Evolutionary conservation across 2,113 vertebrate genomes (phyloP).

Genomic region (Nipponia nippon): DNA sequence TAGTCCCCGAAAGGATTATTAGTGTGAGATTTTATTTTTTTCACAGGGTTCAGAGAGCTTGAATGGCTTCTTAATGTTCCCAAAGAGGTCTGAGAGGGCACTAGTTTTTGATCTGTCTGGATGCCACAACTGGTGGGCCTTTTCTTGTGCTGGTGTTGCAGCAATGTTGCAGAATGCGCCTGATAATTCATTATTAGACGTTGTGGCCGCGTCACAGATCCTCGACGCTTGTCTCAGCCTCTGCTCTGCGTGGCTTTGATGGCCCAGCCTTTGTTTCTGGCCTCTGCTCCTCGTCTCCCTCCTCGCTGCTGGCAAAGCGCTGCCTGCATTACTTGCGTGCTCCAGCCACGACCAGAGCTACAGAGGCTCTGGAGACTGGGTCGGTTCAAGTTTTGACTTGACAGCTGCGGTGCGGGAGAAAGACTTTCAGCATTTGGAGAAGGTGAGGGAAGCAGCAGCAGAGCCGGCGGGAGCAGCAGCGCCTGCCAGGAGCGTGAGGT

Average conservation of each 20-base stretch:
- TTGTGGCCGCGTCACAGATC: background rate
- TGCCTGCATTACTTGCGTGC: background rate
- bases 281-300: background rate
- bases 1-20: background rate
- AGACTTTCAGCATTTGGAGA: background rate
- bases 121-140: background rate
- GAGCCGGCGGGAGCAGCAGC: background rate
- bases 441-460: background rate
- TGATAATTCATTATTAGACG: background rate
- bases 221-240: background rate
- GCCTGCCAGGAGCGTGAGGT: accelerated
- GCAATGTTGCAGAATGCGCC: accelerated
- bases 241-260: background rate
- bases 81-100: background rate
- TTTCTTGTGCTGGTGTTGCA: background rate
- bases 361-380: background rate
- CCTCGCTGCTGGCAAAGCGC: background rate
- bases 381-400: background rate
- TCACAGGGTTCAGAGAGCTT: background rate
- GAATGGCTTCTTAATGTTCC: background rate
- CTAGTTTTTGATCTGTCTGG: background rate
- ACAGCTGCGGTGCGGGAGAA: background rate
- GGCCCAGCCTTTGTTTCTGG: background rate
- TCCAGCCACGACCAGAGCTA: background rate
- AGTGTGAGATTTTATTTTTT: background rate